Percentiles rank a stretch among this genome's conserved stretches.
phyloP scores from a whole-genome alignment of 1,140 invertebrate genomes.

The Delia radicum region DNA sequence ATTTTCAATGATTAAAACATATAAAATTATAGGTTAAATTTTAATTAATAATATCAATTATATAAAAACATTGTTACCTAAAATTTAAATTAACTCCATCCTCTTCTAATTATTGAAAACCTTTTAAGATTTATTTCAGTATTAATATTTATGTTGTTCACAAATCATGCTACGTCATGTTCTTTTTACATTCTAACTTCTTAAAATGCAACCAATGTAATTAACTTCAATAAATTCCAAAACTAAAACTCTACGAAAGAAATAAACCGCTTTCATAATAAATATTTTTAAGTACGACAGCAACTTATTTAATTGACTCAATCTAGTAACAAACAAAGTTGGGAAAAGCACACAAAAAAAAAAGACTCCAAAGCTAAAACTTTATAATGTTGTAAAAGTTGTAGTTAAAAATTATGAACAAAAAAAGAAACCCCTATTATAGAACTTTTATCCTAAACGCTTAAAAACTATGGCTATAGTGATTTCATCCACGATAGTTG shows the following conservation, averaged over 20 bases:
- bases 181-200: neutral
- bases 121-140: neutral
- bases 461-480: neutral
- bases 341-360: neutral
- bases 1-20: too few relatives aligned
- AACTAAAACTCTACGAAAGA: neutral
- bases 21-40: too few relatives aligned
- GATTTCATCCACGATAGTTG: neutral
- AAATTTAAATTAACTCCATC: neutral
- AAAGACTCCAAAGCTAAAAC: neutral
- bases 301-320: constrained; percentile 15
- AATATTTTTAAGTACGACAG: constrained; percentile 8
- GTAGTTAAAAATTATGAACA: neutral
- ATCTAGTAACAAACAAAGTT: neutral
- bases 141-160: neutral
- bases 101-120: neutral
- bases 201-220: neutral
- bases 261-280: neutral
- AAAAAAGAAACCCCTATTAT: neutral
- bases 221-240: constrained; percentile 5
- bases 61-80: neutral
- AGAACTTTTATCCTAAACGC: neutral
- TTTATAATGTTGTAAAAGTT: too few relatives aligned
- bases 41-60: too few relatives aligned
- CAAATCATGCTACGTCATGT: neutral